Conservation (phyloP, 2,113 vertebrate genomes). For the Microcebus lehilahytsara region DNA sequence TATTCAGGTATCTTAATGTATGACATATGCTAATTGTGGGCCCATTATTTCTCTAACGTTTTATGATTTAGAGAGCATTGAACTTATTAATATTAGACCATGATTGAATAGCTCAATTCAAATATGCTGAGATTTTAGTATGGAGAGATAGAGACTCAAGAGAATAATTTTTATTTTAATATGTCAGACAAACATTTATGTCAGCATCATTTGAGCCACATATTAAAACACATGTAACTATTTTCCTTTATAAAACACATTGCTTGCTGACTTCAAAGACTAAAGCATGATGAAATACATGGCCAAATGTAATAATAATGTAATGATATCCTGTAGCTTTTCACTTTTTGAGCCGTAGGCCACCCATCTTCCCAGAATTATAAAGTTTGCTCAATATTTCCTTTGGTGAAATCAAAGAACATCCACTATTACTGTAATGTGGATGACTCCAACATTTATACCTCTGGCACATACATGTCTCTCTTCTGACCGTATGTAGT, state of each 20-base stretch:
- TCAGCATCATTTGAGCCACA: background rate
- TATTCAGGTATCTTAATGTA: background rate
- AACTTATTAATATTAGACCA: background rate
- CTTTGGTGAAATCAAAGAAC: background rate
- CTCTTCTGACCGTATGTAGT: background rate
- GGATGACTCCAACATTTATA: background rate
- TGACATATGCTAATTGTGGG: background rate
- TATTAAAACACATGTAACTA: background rate
- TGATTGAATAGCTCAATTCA: background rate
- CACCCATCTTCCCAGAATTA: background rate
- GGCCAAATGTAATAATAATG: background rate
- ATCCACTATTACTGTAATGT: background rate
- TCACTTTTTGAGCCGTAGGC: background rate
- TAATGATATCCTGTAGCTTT: background rate
- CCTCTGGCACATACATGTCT: background rate
- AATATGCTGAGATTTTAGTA: background rate
- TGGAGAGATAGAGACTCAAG: background rate
- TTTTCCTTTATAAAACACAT: background rate
- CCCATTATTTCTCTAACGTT: background rate
- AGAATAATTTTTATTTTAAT: background rate
- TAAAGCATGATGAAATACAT: background rate
- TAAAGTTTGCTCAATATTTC: background rate
- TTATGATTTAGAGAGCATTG: background rate
- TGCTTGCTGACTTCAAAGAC: background rate
- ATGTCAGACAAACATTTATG: background rate